These are phyloP conservation scores for Neopelma chrysocephalum DNA, from an alignment of 2,797 vertebrate genomes.

Conservation along the genomic window DNA sequence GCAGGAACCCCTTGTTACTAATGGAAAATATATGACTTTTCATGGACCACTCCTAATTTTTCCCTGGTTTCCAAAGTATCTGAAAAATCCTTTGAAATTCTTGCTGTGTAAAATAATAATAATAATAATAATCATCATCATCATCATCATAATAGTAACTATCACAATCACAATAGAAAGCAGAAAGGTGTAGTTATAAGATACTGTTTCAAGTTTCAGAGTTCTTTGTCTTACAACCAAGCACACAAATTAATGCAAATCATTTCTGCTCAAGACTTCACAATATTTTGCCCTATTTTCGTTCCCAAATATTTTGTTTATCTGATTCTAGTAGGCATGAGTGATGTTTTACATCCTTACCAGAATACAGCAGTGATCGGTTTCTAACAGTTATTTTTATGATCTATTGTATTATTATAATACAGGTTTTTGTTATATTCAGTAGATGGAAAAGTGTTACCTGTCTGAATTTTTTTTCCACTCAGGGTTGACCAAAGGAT, in stretches of 20 bases:
- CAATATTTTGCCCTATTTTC: neutral
- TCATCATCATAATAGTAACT: too few species aligned
- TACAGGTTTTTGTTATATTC: neutral
- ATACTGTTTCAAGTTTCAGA: neutral
- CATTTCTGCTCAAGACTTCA: neutral
- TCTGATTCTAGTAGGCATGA: neutral
- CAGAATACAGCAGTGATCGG: neutral
- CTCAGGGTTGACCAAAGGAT: neutral
- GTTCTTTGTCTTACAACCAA: neutral
- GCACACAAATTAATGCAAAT: neutral
- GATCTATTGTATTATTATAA: neutral
- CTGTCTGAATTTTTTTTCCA: neutral
- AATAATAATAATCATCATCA: too few species aligned
- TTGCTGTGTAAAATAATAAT: neutral
- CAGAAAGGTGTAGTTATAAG: neutral
- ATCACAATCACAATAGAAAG: neutral
- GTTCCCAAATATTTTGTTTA: neutral
- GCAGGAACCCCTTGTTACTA: neutral
- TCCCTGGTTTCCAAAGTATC: neutral
- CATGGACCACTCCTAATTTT: neutral
- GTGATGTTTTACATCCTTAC: neutral
- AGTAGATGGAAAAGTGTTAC: neutral
- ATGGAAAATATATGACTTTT: neutral
- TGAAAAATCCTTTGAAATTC: neutral
- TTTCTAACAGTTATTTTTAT: neutral